Evolutionary conservation across 2,113 vertebrate species (phyloP).

Genomic region (Protobothrops mucrosquamatus): DNA sequence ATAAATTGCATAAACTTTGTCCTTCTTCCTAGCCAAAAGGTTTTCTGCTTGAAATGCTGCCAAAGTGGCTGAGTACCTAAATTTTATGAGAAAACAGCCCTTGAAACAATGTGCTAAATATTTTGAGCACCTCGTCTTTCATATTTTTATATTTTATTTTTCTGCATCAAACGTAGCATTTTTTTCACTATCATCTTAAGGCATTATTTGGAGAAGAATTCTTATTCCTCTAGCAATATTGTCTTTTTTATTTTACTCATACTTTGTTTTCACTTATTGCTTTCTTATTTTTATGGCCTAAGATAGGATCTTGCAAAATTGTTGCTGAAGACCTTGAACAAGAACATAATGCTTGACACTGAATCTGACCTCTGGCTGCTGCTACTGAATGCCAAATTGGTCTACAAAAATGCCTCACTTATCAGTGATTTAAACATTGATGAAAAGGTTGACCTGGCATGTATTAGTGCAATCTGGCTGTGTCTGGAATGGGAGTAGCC

Average conservation of each 20-base stretch:
- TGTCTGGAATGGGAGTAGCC: background rate
- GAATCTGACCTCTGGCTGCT: background rate
- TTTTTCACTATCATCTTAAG: background rate
- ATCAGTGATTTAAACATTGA: background rate
- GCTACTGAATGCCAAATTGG: background rate
- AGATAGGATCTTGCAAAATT: background rate
- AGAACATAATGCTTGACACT: background rate
- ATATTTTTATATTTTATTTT: constrained; percentile 22
- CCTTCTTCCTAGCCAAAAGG: background rate
- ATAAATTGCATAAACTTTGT: constrained; percentile 40
- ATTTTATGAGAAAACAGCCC: constrained; percentile 20
- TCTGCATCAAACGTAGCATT: background rate
- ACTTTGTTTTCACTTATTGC: background rate
- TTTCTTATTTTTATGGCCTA: background rate
- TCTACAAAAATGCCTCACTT: background rate
- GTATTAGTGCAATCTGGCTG: background rate
- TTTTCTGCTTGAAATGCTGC: constrained; percentile 43
- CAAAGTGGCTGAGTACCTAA: constrained; percentile 45
- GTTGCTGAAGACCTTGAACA: background rate
- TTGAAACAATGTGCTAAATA: constrained; percentile 37
- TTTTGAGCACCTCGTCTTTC: constrained; percentile 34
- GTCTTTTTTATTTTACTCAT: background rate
- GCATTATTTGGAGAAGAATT: constrained; percentile 20
- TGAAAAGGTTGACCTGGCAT: background rate
- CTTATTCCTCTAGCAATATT: background rate